Evolutionary conservation across 2,113 vertebrate genomes (phyloP), one percentile per base, ranked within the genome.

Genomic region (Hippocampus barbouri): DNA sequence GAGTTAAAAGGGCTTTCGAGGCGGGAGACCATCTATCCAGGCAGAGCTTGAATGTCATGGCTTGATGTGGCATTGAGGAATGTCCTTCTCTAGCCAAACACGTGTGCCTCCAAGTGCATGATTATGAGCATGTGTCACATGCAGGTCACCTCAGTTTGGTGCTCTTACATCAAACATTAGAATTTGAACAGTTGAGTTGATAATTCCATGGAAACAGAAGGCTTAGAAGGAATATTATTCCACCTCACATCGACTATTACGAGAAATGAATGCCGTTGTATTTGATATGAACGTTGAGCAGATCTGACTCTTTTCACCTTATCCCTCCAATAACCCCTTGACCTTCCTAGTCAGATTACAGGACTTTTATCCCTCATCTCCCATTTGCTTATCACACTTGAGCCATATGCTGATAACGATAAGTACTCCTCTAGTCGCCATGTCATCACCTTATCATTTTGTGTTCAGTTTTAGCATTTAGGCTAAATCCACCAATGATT

Each of bases 1-100:
- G 82, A 88, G 86, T 89, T 89, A 86, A 87, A 86, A 84, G 81
- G 85, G 81, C 64, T 84, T 89, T 88, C 85, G 79, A 84, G 69
- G 79, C 73, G 59, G 85, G 81, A 80, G 83, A 64, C 76, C 69
- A 82, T 80, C 80, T 71, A 63, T 79, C 85, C 66, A 74, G 72
- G 53, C 79, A 72, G 62, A 66, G 72, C 79, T 77, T 77, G 72
- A 72, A 83, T 74, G 76, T 73, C 75, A 80, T 73, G 49, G 67
- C 64, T 74, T 64, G 71, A 76, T 62, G 79, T 76, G 62, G 72
- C 65, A 71, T 80, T 79, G 56, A 79, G 68, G 77, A 89, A 82
- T 84, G 80, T 69, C 74, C 69, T 57, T 62, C 68, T 72, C 64
- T 45, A 62, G 64, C 8, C 15, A 8, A 51, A 78, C 71, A 73